A percentile compares a stretch with the other conserved stretches of the same genome.
Conservation (phyloP, 1,140 invertebrate genomes). For the Temnothorax curvispinosus region DNA sequence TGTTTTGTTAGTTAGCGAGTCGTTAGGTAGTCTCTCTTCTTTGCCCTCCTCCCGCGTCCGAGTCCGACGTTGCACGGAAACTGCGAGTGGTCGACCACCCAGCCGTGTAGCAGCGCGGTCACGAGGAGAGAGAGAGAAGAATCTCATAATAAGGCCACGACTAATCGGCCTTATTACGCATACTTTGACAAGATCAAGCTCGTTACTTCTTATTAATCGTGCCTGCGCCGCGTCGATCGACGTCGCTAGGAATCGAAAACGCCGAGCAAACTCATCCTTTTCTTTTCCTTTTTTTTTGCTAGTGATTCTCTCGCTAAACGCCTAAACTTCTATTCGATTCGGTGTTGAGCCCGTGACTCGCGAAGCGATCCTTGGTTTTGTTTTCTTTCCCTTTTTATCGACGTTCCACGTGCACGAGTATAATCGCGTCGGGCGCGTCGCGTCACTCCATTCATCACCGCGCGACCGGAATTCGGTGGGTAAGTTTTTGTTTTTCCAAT, state of each 20-base stretch:
- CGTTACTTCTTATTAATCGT: slow-evolving; percentile 32
- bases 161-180: slow-evolving; percentile 52
- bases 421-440: slow-evolving; percentile 26
- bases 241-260: neutral
- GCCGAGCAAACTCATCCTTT: neutral
- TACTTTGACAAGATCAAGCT: slow-evolving; percentile 42
- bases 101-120: slow-evolving; percentile 21
- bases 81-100: slow-evolving; percentile 51
- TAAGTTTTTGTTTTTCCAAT: slow-evolving; percentile 46
- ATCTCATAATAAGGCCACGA: slow-evolving; percentile 8
- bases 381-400: slow-evolving; percentile 4
- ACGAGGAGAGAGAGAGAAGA: neutral
- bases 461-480: slow-evolving; percentile 30
- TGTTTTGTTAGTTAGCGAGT: slow-evolving; percentile 85
- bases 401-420: slow-evolving; percentile 13
- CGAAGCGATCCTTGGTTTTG: neutral
- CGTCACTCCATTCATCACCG: slow-evolving; percentile 47
- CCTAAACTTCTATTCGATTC: neutral
- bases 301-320: neutral
- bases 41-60: neutral
- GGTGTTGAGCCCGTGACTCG: neutral
- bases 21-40: slow-evolving; percentile 76
- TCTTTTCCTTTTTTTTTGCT: neutral
- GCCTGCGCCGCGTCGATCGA: neutral
- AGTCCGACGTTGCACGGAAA: slow-evolving; percentile 50